Percentiles rank a stretch among this genome's conserved stretches.
phyloP scores from a whole-genome alignment of 2,888 invertebrate genomes.

The Pyrrhia umbra region DNA sequence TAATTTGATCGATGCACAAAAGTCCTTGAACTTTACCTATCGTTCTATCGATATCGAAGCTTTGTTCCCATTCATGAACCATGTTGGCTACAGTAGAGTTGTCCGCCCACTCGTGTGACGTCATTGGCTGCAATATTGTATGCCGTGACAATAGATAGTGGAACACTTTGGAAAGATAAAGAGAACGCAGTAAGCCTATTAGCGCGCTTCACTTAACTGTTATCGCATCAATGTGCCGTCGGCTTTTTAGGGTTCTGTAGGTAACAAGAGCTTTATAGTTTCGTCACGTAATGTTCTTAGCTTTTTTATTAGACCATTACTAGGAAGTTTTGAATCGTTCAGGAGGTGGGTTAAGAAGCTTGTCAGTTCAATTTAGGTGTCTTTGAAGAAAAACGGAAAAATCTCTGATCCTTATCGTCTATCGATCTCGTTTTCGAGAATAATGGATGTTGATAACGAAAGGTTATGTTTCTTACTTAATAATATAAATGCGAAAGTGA shows the following conservation, averaged over 20 bases:
- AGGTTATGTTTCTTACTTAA: no score
- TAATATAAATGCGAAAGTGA: no score
- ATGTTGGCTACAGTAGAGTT: constrained; percentile 22
- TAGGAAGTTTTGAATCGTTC: neutral
- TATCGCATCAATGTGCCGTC: constrained; percentile 45
- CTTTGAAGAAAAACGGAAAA: neutral
- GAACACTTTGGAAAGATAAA: constrained; percentile 52
- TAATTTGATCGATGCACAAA: constrained; percentile 31
- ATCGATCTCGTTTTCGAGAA: no score
- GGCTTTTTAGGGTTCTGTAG: constrained; percentile 29
- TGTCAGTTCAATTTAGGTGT: neutral
- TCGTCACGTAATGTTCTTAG: neutral
- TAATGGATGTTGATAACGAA: no score
- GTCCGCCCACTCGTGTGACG: constrained; percentile 49
- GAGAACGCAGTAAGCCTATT: constrained; percentile 60
- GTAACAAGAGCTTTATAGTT: neutral
- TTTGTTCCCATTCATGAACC: constrained; percentile 47
- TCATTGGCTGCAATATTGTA: constrained; percentile 58
- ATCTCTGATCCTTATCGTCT: no score
- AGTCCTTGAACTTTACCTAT: constrained; percentile 51
- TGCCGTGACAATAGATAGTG: constrained; percentile 46
- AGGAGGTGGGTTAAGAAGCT: neutral
- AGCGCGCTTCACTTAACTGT: constrained; percentile 51
- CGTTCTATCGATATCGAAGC: constrained; percentile 9
- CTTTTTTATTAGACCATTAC: neutral